Evolutionary conservation across 1,140 invertebrate species (phyloP).

Genomic region (Pollicipes pollicipes): DNA sequence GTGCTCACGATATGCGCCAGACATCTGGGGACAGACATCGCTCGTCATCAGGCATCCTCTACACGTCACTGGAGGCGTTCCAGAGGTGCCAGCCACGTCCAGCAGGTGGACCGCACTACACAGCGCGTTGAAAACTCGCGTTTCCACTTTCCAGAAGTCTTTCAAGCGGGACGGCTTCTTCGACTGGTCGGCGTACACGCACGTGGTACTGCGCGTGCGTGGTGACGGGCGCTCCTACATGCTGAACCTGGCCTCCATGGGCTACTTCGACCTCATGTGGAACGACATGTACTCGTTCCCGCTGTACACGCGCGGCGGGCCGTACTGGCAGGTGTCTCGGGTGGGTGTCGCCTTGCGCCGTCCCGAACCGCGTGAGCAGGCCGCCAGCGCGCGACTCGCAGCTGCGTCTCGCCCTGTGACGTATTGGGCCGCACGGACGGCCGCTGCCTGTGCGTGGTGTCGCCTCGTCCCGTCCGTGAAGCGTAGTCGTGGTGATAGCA

Average conservation of each 20-base stretch:
- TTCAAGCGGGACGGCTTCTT: slow-evolving; percentile 48
- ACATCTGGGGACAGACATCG: not conserved
- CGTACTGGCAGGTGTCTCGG: slow-evolving; percentile 83
- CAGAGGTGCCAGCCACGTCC: too few species aligned
- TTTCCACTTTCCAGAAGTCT: slow-evolving; percentile 37
- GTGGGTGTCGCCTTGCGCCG: slow-evolving; percentile 29
- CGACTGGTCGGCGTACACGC: slow-evolving; percentile 62
- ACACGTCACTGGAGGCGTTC: not conserved
- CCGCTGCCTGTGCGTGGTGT: not conserved
- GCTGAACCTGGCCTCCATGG: slow-evolving; percentile 49
- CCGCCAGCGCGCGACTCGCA: too few species aligned
- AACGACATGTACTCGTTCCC: slow-evolving; percentile 66
- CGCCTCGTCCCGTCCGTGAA: too few species aligned
- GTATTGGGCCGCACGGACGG: not conserved
- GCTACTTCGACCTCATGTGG: slow-evolving; percentile 58
- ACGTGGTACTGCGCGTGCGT: slow-evolving; percentile 60
- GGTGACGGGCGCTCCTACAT: slow-evolving; percentile 81
- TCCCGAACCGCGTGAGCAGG: not conserved
- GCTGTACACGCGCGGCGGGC: slow-evolving; percentile 79
- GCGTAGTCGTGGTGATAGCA: too few species aligned
- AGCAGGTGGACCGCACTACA: too few species aligned
- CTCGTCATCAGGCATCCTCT: not conserved
- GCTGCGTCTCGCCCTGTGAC: not conserved
- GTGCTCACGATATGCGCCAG: not conserved
- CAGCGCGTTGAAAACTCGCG: too few species aligned